Base-by-base conservation (phyloP, 2,797 vertebrate species). In the Echeneis naucrates region DNA sequence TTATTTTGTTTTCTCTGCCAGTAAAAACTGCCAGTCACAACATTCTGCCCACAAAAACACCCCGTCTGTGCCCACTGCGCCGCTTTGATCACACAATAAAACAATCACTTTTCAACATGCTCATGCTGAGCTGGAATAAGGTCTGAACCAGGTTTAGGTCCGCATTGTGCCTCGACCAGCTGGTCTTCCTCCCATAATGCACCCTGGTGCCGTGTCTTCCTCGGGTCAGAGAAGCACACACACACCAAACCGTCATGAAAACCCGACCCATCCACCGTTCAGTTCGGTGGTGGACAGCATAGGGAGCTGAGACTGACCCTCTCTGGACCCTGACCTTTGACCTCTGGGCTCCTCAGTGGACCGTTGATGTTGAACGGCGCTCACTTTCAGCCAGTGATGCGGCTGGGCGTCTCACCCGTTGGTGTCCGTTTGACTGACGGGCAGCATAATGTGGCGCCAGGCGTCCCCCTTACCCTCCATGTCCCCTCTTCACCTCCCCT, bases 371-470 rank as follows among this genome's bases (percentile, higher is more conserved):
- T 37, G 35, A 23, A 19, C 8, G 38, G 1, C 35, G 1, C 30
- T 77, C 85, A 88, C 88, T 86, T 87, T 86, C 82, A 68, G 72
- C 44, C 24, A 51, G 68, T 17, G 53, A 58, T 27, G 14, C 53
- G 9, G 16, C 14, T 40, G 14, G 40, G 19, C 32, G 44, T 32
- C 67, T 62, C 9, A 8, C 52, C 33, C 32, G 16, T 3, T 68
- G 66, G 80, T 81, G 85, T 89, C 67, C 2, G 26, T 75, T 80
- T 93, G 89, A 93, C 23, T 79, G 90, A 87, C 88, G 83, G 83
- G 68, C 75, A 59, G 63, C 72, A 37, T 89, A 90, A 90, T 93
- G 89, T 90, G 89, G 90, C 92, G 90, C 87, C 91, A 48, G 61
- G 69, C 59, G 16, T 66, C 88, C 76, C n/a, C 73, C 27, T 78